Evolutionary conservation across 2,797 vertebrate genomes (phyloP).

Genomic region (Centroberyx gerrardi): DNA sequence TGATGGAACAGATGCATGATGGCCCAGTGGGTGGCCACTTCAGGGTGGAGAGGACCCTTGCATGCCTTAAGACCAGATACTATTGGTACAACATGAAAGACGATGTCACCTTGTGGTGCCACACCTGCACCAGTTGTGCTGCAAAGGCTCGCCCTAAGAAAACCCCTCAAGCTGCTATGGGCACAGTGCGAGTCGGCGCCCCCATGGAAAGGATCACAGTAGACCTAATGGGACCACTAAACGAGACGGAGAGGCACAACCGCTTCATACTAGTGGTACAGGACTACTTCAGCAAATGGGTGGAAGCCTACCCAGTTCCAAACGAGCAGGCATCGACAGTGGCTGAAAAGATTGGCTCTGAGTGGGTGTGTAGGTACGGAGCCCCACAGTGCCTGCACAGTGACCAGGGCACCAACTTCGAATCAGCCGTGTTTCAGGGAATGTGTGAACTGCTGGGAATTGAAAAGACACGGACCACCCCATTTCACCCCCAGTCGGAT

Average conservation of each 20-base stretch:
- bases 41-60: slow-evolving; percentile 21
- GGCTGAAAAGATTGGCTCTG: slow-evolving; percentile 24
- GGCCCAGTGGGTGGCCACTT: slow-evolving; percentile 51
- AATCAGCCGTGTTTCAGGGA: slow-evolving; percentile 33
- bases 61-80: slow-evolving; percentile 10
- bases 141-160: slow-evolving; percentile 8
- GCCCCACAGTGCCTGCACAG: slow-evolving; percentile 24
- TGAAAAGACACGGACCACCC: slow-evolving; percentile 36
- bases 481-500: slow-evolving; percentile 23
- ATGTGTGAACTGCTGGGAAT: slow-evolving; percentile 45
- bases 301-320: slow-evolving; percentile 38
- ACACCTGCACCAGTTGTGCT: slow-evolving; percentile 35
- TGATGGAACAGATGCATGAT: slow-evolving; percentile 8
- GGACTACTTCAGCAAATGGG: slow-evolving; percentile 52
- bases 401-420: slow-evolving; percentile 39
- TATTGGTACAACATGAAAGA: slow-evolving; percentile 42
- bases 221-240: slow-evolving; percentile 36
- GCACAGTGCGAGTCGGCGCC: slow-evolving; percentile 29
- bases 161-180: slow-evolving; percentile 33
- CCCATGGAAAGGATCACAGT: slow-evolving; percentile 40
- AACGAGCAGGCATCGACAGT: slow-evolving; percentile 25
- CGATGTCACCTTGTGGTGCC: slow-evolving; percentile 31
- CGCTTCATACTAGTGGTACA: slow-evolving; percentile 45
- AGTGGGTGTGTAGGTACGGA: slow-evolving; percentile 43
- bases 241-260: slow-evolving; percentile 41